Evolutionary conservation across 2,888 invertebrate genomes (phyloP), one percentile per base, ranked within the genome.

Genomic region (Agrotis clavis): DNA sequence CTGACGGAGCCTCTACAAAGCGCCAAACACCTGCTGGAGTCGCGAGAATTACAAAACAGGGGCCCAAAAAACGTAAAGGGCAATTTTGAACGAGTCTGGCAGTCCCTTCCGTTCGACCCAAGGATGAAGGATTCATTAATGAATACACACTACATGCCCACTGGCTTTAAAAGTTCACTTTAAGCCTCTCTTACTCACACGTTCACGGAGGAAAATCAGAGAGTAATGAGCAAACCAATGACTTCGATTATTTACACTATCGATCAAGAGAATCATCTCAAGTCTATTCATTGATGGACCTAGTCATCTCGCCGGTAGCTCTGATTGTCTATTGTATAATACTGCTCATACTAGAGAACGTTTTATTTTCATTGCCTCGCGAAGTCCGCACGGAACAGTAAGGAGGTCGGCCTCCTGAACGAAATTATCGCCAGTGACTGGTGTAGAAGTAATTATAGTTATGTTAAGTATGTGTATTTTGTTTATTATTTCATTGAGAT

Each of bases 321-420:
- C 54, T 77, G 80, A 79, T 41, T 41, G 59, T 79, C 59, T 63
- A 56, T 74, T 74, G 74, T 74, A 45, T 67, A 63, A 62, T 66
- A 45, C 48, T 9, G 48, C 30, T 53, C 53, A 48, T 30, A 65
- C 65, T 57, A 61, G 65, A 66, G 53, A 54, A 63, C 35, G n/a
- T 60, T 60, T 66, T 45, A 21, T 60, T 56, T 47, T 35, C 35
- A 41, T 25, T 53, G 57, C 57, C 25, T 54, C 25, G 25, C 41
- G n/a, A n/a, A 30, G n/a, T 47, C 19, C 7, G 1, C 25, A 45
- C 16, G 30, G 11, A 45, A 14, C 11, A 19, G 6, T 25, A 6
- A 9, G 2, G 25, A 51, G 47, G 19, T 57, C 18, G 18, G 6
- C 19, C 9, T 19, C 7, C 18, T n/a, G 16, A 21, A 19, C 16